Conservation (phyloP, 1,140 invertebrate genomes). For the Ptiloglossa arizonensis region DNA sequence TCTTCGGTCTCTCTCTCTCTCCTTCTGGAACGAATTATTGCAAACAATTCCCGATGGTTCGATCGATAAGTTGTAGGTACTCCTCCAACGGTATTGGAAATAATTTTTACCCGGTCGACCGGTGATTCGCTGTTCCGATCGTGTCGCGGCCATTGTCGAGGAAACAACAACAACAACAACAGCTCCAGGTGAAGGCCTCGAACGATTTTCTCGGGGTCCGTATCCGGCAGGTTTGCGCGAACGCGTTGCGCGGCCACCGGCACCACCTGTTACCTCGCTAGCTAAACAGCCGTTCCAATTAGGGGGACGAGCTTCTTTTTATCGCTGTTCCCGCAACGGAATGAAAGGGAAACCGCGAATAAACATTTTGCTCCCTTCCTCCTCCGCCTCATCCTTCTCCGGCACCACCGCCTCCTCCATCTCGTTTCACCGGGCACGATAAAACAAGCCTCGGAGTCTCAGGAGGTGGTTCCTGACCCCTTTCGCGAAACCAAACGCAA, state of each 20-base stretch:
- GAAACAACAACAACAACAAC: not conserved
- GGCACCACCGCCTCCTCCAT: too few relatives aligned
- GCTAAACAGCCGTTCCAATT: conserved; percentile 66
- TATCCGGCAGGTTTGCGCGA: conserved; percentile 31
- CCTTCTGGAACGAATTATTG: conserved; percentile 8
- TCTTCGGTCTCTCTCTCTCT: too few relatives aligned
- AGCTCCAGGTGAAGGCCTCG: not conserved
- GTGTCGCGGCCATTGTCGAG: not conserved
- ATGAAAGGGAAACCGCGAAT: conserved; percentile 61
- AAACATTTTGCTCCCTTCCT: conserved; percentile 50
- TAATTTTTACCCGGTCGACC: not conserved
- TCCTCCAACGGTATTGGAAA: not conserved
- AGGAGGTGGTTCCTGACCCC: conserved; percentile 32
- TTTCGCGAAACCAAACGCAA: conserved; percentile 39
- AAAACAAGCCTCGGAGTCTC: conserved; percentile 28
- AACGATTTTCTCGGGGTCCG: conserved; percentile 30
- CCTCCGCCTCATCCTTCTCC: not conserved
- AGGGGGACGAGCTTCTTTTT: conserved; percentile 65
- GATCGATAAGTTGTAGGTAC: not conserved
- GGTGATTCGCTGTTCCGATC: not conserved
- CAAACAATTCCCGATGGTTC: not conserved
- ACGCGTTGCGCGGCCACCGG: conserved; percentile 50
- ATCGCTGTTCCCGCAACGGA: conserved; percentile 54
- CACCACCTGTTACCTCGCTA: conserved; percentile 67
- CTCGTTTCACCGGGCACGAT: conserved; percentile 48